Percentiles rank a stretch among this genome's conserved stretches.
Conservation (phyloP, 53 echinoderm and acorn worm genomes). For the Holothuria scabra region DNA sequence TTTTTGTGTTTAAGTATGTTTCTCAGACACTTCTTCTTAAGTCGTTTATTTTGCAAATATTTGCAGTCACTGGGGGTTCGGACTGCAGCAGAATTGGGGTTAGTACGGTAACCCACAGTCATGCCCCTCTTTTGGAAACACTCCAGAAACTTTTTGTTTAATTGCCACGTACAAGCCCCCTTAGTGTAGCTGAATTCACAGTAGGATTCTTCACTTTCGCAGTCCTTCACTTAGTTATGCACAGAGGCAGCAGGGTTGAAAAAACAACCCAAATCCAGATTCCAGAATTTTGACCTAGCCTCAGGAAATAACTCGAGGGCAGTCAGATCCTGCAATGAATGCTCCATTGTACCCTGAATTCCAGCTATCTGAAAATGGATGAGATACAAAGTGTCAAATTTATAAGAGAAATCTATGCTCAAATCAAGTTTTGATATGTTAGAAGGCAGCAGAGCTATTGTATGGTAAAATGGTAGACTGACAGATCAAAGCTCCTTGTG, state of each 20-base stretch:
- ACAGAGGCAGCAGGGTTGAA: conserved; percentile 60
- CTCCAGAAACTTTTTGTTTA: conserved; percentile 31
- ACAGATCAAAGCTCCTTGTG: no score
- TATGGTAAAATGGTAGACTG: no score
- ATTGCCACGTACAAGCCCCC: conserved; percentile 51
- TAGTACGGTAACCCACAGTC: background rate
- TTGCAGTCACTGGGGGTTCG: conserved; percentile 59
- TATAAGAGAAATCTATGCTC: no score
- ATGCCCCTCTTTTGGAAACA: conserved; percentile 51
- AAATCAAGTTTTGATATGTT: no score
- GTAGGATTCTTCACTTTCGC: conserved; percentile 50
- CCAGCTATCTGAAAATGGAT: no score
- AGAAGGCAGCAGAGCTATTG: no score
- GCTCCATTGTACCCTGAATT: no score
- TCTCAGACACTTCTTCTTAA: conserved; percentile 60
- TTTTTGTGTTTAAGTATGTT: background rate
- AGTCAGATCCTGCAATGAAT: no score
- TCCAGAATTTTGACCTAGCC: conserved; percentile 52
- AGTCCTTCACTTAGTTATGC: conserved; percentile 54
- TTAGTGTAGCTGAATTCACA: conserved; percentile 14
- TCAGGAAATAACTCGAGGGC: background rate
- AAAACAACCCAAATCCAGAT: conserved; percentile 48
- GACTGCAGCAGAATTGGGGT: conserved; percentile 31
- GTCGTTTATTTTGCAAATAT: conserved; percentile 42
- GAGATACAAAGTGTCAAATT: no score